Evolutionary conservation across 1,140 invertebrate genomes (phyloP), one percentile per base, ranked within the genome.

Genomic region (Oedothorax gibbosus): DNA sequence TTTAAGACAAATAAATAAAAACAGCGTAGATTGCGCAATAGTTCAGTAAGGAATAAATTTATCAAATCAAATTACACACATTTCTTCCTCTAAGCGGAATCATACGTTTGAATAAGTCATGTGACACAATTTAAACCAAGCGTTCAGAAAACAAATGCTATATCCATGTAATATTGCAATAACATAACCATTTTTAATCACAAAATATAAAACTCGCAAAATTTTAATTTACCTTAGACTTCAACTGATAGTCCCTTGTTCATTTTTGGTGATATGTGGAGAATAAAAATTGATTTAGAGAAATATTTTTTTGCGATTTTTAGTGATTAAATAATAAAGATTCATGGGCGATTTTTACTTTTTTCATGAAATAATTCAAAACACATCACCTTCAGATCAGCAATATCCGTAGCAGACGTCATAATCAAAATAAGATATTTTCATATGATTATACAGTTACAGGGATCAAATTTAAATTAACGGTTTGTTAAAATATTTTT

Each of bases 301-400:
- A 54, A 35, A 11, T 53, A 54, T 15, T 9, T 7, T 18, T 71
- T 54, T n/a, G 6, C 51, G 9, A 53, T 18, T 35, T 69, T n/a
- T 15, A 11, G 10, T 69, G 10, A 21, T 69, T 21, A 6, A 50
- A 50, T 7, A 10, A 51, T 4, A 14, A 15, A 15, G 12, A 9
- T 12, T 15, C 21, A 69, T 0, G 2, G 15, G 2, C 7, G 4
- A 69, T n/a, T 51, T 50, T 50, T 69, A 8, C 0, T 15, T 69
- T 35, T 50, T 50, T 51, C 35, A 20, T 35, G 51, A n/a, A 15
- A 18, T 15, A 51, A 71, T 53, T 71, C 50, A 12, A 15, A 18
- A 53, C 50, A 69, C 80, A 82, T 82, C 80, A 82, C 80, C 80
- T 82, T 82, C 80, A 82, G 14, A 82, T 73, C 80, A 35, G 54